Percentiles rank a stretch among this genome's conserved stretches.
phyloP scores from a whole-genome alignment of 2,797 vertebrate species.

The Sarcoramphus papa region DNA sequence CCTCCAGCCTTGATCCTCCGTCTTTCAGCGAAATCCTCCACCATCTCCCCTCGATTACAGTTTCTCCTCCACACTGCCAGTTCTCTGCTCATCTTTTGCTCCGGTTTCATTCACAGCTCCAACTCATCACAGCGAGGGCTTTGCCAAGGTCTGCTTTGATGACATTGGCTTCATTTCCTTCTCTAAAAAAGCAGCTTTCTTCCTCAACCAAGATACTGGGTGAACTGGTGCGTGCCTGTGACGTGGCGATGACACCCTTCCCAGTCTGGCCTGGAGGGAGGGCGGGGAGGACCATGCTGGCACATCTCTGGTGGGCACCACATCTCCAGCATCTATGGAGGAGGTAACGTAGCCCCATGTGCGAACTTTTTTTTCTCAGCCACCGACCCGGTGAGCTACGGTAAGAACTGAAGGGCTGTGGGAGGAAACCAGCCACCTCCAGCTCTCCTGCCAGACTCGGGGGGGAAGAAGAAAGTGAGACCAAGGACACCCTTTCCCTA shows the following conservation, averaged over 20 bases:
- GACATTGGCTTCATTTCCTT: not conserved
- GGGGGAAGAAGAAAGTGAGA: not conserved
- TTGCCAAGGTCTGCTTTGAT: not conserved
- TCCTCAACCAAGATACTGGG: not conserved
- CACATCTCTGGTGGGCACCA: not conserved
- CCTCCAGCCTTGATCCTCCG: not conserved
- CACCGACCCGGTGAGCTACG: rapidly evolving
- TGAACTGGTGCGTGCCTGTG: not conserved
- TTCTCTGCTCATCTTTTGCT: not conserved
- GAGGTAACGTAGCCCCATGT: rapidly evolving
- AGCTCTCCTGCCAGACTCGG: not conserved
- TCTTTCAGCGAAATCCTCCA: not conserved
- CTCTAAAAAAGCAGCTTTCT: not conserved
- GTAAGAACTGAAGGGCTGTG: not conserved
- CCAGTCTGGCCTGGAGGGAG: not conserved
- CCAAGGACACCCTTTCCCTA: too few species aligned
- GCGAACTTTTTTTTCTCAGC: rapidly evolving
- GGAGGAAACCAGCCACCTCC: not conserved
- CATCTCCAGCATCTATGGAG: not conserved
- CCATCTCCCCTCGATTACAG: rapidly evolving
- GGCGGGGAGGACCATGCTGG: not conserved
- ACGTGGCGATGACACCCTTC: rapidly evolving
- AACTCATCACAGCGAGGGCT: not conserved
- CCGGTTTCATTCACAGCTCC: not conserved
- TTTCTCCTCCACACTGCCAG: not conserved